Evolutionary conservation across 2,888 invertebrate genomes (phyloP), one percentile per base, ranked within the genome.

Genomic region (Drosophila monieri): DNA sequence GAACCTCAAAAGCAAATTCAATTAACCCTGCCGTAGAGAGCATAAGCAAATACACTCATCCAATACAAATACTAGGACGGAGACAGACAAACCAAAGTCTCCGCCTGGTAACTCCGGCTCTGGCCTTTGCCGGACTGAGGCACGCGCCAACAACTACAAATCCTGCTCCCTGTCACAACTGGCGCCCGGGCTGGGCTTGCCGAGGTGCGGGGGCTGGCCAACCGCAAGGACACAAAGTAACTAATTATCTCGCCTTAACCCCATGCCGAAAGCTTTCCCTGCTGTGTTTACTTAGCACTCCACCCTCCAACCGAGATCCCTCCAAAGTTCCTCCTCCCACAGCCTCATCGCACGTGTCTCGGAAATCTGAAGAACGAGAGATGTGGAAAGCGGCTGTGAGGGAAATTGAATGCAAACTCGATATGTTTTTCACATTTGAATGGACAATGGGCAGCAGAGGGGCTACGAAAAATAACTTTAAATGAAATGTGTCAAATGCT

Each of bases 1-100:
- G 80, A 65, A 78, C 78, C 78, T 79, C 52, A 70, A 86, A 81
- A 83, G 84, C 77, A 86, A 86, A 88, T 87, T 88, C 88, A 86
- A 86, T 86, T 86, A 86, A 87, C 88, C 85, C 88, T 80, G 71
- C 73, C 76, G 78, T 80, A 71, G 77, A 81, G 85, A 85, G 85
- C 77, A 74, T 87, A 81, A 87, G 87, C 83, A 88, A 88, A 88
- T 80, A 86, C 83, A 88, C 88, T 85, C 84, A 80, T 65, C 78
- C 86, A 81, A 85, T 85, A 87, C 85, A 84, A 84, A 85, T 83
- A 84, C 65, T 9, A 30, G 6, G 46, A 39, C 44, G 46, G 62
- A 62, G 70, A 49, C 70, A 54, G 70, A 70, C 71, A 61, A 35
- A 67, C 67, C 61, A 23, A 60, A 52, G 46, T 55, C 32, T 39